Conservation (phyloP, 2,113 vertebrate genomes). For the Prunella fulvescens region DNA sequence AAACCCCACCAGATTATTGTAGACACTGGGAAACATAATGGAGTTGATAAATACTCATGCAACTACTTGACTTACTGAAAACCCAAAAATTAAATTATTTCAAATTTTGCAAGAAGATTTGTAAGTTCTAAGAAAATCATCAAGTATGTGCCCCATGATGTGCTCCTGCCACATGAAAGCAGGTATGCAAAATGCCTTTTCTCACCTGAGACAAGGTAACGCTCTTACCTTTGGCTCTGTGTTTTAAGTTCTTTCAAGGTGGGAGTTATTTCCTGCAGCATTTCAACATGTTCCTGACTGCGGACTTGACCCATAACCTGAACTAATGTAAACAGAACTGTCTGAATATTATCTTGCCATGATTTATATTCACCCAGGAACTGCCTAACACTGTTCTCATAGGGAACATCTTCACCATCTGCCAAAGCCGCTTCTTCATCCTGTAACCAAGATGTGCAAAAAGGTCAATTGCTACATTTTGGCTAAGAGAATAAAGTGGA, state of each 20-base stretch:
- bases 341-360: constrained; percentile 98
- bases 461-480: not conserved
- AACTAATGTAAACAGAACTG: constrained; percentile 93
- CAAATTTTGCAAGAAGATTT: not conserved
- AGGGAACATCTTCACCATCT: constrained; percentile 93
- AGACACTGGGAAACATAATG: constrained; percentile 78
- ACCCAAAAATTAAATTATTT: not conserved
- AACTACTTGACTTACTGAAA: not conserved
- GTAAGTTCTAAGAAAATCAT: not conserved
- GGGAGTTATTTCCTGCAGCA: constrained; percentile 93
- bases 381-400: constrained; percentile 94
- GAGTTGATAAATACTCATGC: not conserved
- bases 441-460: constrained; percentile 66
- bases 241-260: constrained; percentile 92
- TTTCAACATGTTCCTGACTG: constrained; percentile 89
- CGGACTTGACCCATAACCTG: constrained; percentile 93
- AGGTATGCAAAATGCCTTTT: not conserved
- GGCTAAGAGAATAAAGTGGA: not conserved
- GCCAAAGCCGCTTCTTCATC: constrained; percentile 94
- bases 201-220: not conserved
- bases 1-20: constrained; percentile 95
- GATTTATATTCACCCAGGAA: constrained; percentile 96
- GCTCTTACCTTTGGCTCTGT: constrained; percentile 90
- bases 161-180: not conserved
- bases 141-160: no score